These are phyloP conservation scores for Calameuta idolon DNA, from an alignment of 2,888 invertebrate genomes.

Conservation along the genomic window DNA sequence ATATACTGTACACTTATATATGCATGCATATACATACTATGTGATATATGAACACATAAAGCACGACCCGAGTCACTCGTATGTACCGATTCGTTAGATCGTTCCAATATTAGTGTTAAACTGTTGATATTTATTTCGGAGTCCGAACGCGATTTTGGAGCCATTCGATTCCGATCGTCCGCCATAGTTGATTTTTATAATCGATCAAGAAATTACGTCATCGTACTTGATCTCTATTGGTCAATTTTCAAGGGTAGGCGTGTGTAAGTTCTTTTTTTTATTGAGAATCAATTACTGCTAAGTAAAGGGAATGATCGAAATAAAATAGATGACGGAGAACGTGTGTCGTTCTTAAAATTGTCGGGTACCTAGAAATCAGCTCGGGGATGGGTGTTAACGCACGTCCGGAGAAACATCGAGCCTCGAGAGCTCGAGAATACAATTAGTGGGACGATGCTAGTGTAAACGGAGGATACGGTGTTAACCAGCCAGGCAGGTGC, in stretches of 20 bases:
- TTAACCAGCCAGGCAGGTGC: constrained; percentile 50
- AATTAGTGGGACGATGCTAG: constrained; percentile 49
- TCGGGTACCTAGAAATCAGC: neutral
- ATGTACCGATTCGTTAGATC: neutral
- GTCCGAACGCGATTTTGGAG: too few relatives aligned
- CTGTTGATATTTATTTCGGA: neutral
- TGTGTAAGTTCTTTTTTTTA: neutral
- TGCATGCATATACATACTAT: too few relatives aligned
- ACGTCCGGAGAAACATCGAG: constrained; percentile 1
- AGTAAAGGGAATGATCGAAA: neutral
- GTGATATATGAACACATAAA: neutral
- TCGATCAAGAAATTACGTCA: neutral
- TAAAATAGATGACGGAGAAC: neutral
- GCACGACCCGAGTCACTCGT: neutral
- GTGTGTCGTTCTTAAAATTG: neutral
- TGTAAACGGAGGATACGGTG: constrained; percentile 27
- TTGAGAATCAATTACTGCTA: neutral
- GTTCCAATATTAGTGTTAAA: neutral
- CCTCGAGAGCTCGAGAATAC: constrained; percentile 38
- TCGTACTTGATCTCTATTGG: neutral
- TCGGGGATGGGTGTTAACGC: constrained; percentile 19
- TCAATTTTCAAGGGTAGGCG: neutral
- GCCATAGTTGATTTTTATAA: neutral
- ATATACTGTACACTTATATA: neutral
- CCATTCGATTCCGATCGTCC: neutral